Base-by-base conservation (phyloP, 2,797 vertebrate genomes). In the Paedocypris micromegethes region DNA sequence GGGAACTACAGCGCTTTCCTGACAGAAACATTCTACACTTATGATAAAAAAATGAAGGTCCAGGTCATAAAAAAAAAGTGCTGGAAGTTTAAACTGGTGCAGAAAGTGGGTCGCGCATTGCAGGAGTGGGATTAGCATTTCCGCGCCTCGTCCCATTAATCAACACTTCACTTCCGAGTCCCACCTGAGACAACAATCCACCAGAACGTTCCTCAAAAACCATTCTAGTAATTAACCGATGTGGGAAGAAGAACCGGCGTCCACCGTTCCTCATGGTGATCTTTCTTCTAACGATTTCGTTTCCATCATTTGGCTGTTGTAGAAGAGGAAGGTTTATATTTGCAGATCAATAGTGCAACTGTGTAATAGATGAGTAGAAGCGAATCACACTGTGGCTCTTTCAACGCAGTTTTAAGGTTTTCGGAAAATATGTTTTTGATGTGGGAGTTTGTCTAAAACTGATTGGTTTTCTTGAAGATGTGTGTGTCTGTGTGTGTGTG, bases 61-160 rank as follows among this genome's bases (percentile, higher is more conserved):
- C 64, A 58, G 60, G 75, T 72, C 62, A 73, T 60, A 23, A 23
- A 23, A 23, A 72, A 66, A 74, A 74, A 80, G 58, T 63, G 45
- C 37, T 66, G 6, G 65, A 68, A 59, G 76, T 73, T 78, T 71
- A 72, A 86, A 87, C 79, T 84, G 82, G 84, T 84, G 73, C 82
- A 86, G 78, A 83, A 90, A 89, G 80, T 88, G 86, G 88, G 86
- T 84, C 86, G 86, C 80, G 79, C 79, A 85, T 87, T 84, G 83
- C 68, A 86, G 82, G 86, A 84, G 78, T 84, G 81, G 75, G 80
- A 88, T 87, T 88, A 86, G 81, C 78, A 84, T 87, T 86, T 82
- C 72, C 79, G 76, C 54, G 66, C 70, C 76, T 70, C 64, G 53
- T 82, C 75, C 72, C 85, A 88, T 89, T 89, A 87, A 90, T 88